Conservation (phyloP, 2,888 invertebrate genomes). For the Drosophila koepferae region DNA sequence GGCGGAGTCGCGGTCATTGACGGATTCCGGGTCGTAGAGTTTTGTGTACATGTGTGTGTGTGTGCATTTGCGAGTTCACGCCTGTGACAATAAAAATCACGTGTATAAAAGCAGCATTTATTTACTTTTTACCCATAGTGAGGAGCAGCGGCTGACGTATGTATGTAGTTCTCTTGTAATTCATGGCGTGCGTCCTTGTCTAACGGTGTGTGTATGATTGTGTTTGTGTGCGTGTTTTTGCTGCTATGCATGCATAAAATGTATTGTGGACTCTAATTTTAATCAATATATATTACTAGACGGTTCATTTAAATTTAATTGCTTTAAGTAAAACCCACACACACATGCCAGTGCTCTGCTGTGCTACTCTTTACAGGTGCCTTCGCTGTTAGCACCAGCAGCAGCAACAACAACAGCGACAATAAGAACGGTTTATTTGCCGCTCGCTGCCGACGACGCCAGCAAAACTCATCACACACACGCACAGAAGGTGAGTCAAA, state of each 20-base stretch:
- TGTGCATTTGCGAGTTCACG: conserved; percentile 37
- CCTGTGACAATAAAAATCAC: conserved; percentile 67
- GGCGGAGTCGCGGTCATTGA: conserved; percentile 35
- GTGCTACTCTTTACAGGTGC: conserved; percentile 47
- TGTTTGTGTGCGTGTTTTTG: conserved; percentile 51
- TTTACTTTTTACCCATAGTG: conserved; percentile 51
- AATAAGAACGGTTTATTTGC: conserved; percentile 31
- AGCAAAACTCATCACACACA: conserved; percentile 27
- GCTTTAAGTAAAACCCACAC: conserved; percentile 42
- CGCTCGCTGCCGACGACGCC: conserved; percentile 33
- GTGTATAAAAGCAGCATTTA: conserved; percentile 69
- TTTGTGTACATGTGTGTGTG: conserved; percentile 25
- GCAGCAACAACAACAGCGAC: conserved; percentile 18
- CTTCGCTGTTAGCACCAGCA: conserved; percentile 25
- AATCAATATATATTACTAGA: conserved; percentile 74
- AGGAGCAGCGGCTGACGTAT: conserved; percentile 39
- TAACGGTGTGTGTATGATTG: conserved; percentile 24
- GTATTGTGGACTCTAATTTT: conserved; percentile 47
- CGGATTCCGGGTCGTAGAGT: conserved; percentile 34
- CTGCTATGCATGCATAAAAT: conserved; percentile 62
- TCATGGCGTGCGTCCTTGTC: conserved; percentile 48
- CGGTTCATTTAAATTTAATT: conserved; percentile 66
- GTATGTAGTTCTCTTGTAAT: conserved; percentile 49
- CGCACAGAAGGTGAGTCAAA: conserved; percentile 67
- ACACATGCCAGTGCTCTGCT: conserved; percentile 24